Conservation (phyloP, 2,113 vertebrate genomes). For the Pseudorasbora parva region DNA sequence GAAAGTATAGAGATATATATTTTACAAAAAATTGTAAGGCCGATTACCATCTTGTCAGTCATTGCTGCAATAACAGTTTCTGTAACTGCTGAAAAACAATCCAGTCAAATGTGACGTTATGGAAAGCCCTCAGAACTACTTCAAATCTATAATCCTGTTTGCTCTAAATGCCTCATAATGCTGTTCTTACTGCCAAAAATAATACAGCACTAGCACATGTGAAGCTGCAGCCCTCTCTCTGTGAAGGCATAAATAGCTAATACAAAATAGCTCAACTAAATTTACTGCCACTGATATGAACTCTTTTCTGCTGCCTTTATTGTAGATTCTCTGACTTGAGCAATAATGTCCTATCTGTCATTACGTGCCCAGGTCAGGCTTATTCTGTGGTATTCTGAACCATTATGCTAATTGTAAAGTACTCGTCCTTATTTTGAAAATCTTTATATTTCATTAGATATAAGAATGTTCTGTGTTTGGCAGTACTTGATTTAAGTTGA, state of each 20-base stretch:
- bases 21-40: constrained; percentile 72
- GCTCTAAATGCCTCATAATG: constrained; percentile 2
- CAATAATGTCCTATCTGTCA: constrained; percentile 16
- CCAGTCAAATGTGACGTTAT: constrained; percentile 61
- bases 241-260: not conserved
- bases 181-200: constrained; percentile 31
- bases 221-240: not conserved
- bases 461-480: not conserved
- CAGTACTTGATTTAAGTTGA: not conserved
- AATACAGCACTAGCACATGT: not conserved
- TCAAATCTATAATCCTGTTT: constrained; percentile 4
- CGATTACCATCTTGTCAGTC: constrained; percentile 70
- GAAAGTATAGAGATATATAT: constrained; percentile 79
- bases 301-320: constrained; percentile 5
- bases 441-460: not conserved
- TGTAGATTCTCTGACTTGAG: not conserved
- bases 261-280: not conserved
- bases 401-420: not conserved
- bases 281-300: constrained; percentile 1
- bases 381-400: not conserved
- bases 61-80: constrained; percentile 73
- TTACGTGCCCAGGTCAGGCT: not conserved
- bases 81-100: constrained; percentile 76
- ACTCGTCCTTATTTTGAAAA: not conserved
- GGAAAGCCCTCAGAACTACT: constrained; percentile 61